phyloP scores from a whole-genome alignment of 2,113 vertebrate genomes.

The Thinocorus orbignyianus region DNA sequence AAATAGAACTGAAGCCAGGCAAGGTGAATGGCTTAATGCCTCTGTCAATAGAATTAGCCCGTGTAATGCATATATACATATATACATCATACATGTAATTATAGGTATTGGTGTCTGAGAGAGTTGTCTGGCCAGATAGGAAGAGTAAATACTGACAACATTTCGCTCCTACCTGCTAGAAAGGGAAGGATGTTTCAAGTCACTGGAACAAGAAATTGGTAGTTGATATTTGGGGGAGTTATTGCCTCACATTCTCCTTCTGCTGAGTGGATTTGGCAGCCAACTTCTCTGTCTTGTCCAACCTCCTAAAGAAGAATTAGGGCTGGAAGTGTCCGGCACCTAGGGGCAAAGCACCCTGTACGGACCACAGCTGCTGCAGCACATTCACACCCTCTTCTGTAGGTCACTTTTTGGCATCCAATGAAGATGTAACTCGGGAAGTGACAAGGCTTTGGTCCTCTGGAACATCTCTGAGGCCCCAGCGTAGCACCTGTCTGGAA shows the following conservation, averaged over 20 bases:
- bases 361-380: background rate
- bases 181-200: background rate
- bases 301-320: background rate
- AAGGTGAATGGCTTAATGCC: background rate
- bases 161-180: background rate
- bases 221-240: background rate
- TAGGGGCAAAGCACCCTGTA: background rate
- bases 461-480: background rate
- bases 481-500: background rate
- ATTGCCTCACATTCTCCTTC: background rate
- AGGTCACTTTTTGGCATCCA: background rate
- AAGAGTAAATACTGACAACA: background rate
- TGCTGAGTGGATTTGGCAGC: background rate
- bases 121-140: background rate
- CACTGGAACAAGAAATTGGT: background rate
- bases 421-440: background rate
- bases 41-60: conserved; percentile 33
- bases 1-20: conserved; percentile 14
- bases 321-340: background rate
- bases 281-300: background rate
- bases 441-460: background rate
- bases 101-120: background rate
- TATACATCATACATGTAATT: conserved; percentile 14
- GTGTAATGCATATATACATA: background rate
- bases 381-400: background rate